Evolutionary conservation across 2,888 invertebrate species (phyloP).

Genomic region (Caenorhabditis doughertyi): DNA sequence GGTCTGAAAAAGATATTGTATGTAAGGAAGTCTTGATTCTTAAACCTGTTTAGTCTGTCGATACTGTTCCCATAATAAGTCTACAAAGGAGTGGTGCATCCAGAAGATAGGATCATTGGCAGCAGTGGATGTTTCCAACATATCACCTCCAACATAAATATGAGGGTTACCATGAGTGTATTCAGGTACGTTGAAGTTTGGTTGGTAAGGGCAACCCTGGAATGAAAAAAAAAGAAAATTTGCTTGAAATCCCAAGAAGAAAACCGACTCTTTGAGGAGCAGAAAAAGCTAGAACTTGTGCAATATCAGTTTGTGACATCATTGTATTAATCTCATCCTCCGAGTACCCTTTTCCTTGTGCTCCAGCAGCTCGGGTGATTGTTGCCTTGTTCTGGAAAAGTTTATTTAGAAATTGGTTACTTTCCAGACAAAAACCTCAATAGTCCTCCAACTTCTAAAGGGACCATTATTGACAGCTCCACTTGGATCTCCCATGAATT

Average conservation of each 20-base stretch:
- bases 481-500: constrained; percentile 74
- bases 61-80: constrained; percentile 83
- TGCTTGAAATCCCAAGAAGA: not conserved
- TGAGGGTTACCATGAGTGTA: constrained; percentile 81
- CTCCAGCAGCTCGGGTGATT: constrained; percentile 73
- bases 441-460: constrained; percentile 81
- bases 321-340: constrained; percentile 72
- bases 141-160: constrained; percentile 82
- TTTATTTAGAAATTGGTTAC: not conserved
- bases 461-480: constrained; percentile 82
- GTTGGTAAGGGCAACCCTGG: constrained; percentile 66
- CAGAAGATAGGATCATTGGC: constrained; percentile 83
- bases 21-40: not conserved
- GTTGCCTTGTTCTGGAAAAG: constrained; percentile 62
- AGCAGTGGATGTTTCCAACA: constrained; percentile 81
- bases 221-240: too few species aligned
- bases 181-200: constrained; percentile 76
- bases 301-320: constrained; percentile 68
- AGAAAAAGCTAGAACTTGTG: constrained; percentile 75
- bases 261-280: constrained; percentile 75
- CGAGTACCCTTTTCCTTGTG: constrained; percentile 71
- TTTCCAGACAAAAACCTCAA: constrained; percentile 59
- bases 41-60: constrained; percentile 69
- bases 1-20: constrained; percentile 33
- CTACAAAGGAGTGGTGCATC: constrained; percentile 83